Evolutionary conservation across 2,888 invertebrate species (phyloP).

Genomic region (Rhingia rostrata): DNA sequence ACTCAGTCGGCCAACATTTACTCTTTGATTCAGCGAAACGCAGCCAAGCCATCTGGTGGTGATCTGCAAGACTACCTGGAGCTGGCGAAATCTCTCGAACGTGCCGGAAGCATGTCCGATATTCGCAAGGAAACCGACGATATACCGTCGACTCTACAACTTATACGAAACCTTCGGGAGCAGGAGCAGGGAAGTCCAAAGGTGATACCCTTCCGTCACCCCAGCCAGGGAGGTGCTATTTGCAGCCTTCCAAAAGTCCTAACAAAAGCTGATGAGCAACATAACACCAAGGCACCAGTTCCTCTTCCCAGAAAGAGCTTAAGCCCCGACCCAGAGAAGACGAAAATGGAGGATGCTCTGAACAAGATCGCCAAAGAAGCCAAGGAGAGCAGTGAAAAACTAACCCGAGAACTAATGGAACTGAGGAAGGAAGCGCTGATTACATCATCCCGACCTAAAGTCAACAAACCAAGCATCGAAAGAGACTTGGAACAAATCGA

Average conservation of each 20-base stretch:
- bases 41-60: constrained; percentile 82
- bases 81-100: constrained; percentile 84
- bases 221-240: constrained; percentile 82
- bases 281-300: constrained; percentile 84
- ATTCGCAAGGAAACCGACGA: constrained; percentile 81
- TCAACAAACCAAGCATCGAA: constrained; percentile 78
- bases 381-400: constrained; percentile 88
- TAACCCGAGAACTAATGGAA: constrained; percentile 87
- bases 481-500: constrained; percentile 82
- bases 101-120: constrained; percentile 86
- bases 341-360: constrained; percentile 87
- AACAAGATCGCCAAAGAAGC: constrained; percentile 90
- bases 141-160: constrained; percentile 79
- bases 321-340: constrained; percentile 84
- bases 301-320: constrained; percentile 84
- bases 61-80: constrained; percentile 85
- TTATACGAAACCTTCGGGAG: constrained; percentile 80
- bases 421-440: constrained; percentile 82
- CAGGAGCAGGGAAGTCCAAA: constrained; percentile 77
- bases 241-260: constrained; percentile 81
- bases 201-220: constrained; percentile 80
- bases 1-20: constrained; percentile 93
- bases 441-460: constrained; percentile 78
- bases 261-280: constrained; percentile 73
- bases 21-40: constrained; percentile 88